phyloP scores from a whole-genome alignment of 2,888 invertebrate species.

The Andrena trimmerana region DNA sequence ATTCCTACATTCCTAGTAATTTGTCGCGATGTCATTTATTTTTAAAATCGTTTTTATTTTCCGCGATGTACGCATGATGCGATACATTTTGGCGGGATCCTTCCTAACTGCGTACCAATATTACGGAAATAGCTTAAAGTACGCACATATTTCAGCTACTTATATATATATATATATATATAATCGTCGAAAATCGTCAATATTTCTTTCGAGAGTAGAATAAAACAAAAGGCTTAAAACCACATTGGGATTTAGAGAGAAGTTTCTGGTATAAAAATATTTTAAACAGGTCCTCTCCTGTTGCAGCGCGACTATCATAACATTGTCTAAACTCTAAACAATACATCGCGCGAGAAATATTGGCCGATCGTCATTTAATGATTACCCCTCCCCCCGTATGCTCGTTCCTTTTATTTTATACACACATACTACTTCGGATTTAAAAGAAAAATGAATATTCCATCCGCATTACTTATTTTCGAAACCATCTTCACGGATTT shows the following conservation, averaged over 20 bases:
- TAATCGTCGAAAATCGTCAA: not conserved
- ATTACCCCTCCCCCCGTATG: no score
- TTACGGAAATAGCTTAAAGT: constrained; percentile 9
- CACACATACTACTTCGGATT: no score
- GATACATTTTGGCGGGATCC: constrained; percentile 4
- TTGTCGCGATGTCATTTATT: not conserved
- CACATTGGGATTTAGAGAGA: no score
- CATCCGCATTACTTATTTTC: no score
- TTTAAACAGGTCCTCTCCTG: not conserved
- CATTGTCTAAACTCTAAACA: no score
- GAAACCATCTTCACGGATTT: no score
- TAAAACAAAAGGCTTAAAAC: no score
- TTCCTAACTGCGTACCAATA: not conserved
- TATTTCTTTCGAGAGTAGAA: not conserved
- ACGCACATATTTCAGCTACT: constrained; percentile 5
- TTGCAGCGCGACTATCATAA: not conserved
- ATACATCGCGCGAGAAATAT: no score
- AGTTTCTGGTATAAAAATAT: no score
- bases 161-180: not conserved
- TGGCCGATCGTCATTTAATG: no score
- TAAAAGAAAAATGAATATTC: no score
- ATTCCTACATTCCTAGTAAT: not conserved
- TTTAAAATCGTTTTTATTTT: not conserved
- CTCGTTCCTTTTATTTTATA: no score
- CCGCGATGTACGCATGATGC: not conserved